Percentiles rank a stretch among this genome's conserved stretches.
Conservation (phyloP, 1,140 invertebrate species). For the Lordiphosa mommai region DNA sequence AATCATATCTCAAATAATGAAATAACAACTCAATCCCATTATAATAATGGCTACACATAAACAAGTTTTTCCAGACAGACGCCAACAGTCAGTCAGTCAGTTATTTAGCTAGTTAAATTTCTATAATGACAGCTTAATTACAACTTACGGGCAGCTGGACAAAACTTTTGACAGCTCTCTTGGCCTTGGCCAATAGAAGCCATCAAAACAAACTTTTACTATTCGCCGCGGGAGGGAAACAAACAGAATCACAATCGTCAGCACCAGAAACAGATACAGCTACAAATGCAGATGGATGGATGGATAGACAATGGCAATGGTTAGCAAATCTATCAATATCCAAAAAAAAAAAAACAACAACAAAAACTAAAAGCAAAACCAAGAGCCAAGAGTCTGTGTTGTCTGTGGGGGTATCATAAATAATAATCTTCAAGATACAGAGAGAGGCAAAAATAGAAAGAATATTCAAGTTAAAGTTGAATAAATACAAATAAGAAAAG, state of each 20-base stretch:
- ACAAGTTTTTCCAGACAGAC: not conserved
- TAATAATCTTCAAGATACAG: no score
- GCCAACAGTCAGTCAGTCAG: not conserved
- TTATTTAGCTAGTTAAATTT: slow-evolving; percentile 10
- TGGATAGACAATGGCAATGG: no score
- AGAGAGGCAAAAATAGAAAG: no score
- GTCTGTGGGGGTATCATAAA: no score
- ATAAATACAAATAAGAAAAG: no score
- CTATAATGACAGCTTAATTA: slow-evolving; percentile 17
- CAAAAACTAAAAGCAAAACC: no score
- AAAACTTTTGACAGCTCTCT: slow-evolving; percentile 24
- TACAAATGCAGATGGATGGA: not conserved
- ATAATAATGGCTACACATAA: not conserved
- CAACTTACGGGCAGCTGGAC: slow-evolving; percentile 6
- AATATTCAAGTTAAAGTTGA: no score
- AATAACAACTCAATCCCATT: slow-evolving; percentile 4
- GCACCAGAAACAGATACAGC: slow-evolving; percentile 1
- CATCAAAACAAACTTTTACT: slow-evolving; percentile 7
- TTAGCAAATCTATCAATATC: not conserved
- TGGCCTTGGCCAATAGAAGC: not conserved
- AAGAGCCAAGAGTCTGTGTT: no score
- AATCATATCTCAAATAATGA: not conserved
- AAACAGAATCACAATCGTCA: not conserved
- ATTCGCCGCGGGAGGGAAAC: not conserved
- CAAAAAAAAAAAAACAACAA: no score